Percentiles rank a stretch among this genome's conserved stretches.
Evolutionary conservation across 1,140 invertebrate species (phyloP).

Genomic region (Carposina sasakii): DNA sequence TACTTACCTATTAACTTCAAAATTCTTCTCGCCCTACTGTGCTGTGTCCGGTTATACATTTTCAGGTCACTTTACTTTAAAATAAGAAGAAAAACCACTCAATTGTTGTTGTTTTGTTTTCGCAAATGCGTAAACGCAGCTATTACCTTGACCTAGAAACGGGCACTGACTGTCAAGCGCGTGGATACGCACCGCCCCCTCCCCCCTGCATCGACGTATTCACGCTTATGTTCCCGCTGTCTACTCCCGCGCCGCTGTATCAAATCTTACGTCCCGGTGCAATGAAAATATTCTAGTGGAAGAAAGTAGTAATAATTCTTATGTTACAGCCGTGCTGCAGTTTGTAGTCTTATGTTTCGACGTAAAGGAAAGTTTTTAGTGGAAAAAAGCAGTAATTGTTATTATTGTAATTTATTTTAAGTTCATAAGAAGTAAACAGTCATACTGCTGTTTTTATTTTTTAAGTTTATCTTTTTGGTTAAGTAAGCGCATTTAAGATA

Average conservation of each 20-base stretch:
- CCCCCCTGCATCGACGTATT: neutral
- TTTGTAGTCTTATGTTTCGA: neutral
- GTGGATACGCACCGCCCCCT: neutral
- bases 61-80: neutral
- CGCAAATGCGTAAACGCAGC: neutral
- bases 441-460: neutral
- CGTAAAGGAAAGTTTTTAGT: neutral
- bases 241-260: neutral
- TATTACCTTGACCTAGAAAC: neutral
- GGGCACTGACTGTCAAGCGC: neutral
- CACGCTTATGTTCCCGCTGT: neutral
- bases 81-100: neutral
- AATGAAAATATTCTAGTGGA: neutral
- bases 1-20: neutral
- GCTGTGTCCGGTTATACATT: neutral
- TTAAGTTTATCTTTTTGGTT: neutral
- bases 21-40: neutral
- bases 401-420: neutral
- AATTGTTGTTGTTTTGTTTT: neutral
- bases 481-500: neutral
- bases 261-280: neutral
- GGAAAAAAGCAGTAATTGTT: neutral
- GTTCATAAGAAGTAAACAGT: neutral
- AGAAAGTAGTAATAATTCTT: neutral
- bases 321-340: neutral